A percentile compares a stretch with the other conserved stretches of the same genome.
Conservation (phyloP, 2,888 invertebrate species). For the Anarsia innoxiella region DNA sequence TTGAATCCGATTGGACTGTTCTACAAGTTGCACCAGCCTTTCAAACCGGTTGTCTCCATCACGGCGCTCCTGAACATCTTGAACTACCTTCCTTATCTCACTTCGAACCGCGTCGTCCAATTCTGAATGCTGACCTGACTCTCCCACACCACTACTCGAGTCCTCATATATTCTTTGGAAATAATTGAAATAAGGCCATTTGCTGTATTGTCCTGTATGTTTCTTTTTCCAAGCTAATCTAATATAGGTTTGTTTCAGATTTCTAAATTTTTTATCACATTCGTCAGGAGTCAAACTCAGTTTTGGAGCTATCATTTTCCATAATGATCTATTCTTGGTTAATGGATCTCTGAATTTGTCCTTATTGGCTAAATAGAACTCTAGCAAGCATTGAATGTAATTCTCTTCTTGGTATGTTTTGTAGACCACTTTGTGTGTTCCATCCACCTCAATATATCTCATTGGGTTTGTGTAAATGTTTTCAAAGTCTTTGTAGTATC, state of each 20-base stretch:
- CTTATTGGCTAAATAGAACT: slow-evolving; percentile 54
- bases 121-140: background rate
- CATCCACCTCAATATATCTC: slow-evolving; percentile 19
- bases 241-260: slow-evolving; percentile 60
- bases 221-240: slow-evolving; percentile 46
- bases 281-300: slow-evolving; percentile 51
- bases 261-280: slow-evolving; percentile 61
- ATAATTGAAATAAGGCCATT: slow-evolving; percentile 58
- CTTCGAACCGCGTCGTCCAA: slow-evolving; percentile 33
- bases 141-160: slow-evolving; percentile 3
- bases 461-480: slow-evolving; percentile 34
- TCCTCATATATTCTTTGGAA: slow-evolving; percentile 58
- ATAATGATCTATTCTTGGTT: slow-evolving; percentile 51
- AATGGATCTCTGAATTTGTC: slow-evolving; percentile 51
- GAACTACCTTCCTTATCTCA: slow-evolving; percentile 38
- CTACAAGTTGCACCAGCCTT: slow-evolving; percentile 41
- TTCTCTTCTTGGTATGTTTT: slow-evolving; percentile 35
- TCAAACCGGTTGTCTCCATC: slow-evolving; percentile 46
- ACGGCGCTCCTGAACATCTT: slow-evolving; percentile 31
- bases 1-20: slow-evolving; percentile 59
- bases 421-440: slow-evolving; percentile 20
- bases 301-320: slow-evolving; percentile 45
- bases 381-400: slow-evolving; percentile 50
- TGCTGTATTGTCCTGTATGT: slow-evolving; percentile 42
- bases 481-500: slow-evolving; percentile 59